A percentile compares a stretch with the other conserved stretches of the same genome.
Evolutionary conservation across 2,797 vertebrate genomes (phyloP).

Genomic region (Hydrophis major): DNA sequence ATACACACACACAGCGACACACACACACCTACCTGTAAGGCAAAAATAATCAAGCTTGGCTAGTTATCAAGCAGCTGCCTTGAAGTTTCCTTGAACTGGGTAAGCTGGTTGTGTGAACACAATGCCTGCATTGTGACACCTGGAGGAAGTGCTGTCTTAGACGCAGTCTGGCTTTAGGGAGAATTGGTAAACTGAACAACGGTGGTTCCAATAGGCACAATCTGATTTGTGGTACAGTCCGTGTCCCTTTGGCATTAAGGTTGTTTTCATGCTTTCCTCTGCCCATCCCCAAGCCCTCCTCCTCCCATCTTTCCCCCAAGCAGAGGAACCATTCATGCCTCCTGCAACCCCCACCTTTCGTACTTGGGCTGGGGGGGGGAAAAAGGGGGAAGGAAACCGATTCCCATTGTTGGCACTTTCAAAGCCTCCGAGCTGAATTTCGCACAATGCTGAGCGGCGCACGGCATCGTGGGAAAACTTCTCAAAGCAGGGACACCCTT

Average conservation of each 20-base stretch:
- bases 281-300: no score
- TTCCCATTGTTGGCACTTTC: not conserved
- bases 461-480: not conserved
- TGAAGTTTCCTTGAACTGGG: not conserved
- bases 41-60: not conserved
- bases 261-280: not conserved
- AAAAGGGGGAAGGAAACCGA: not conserved
- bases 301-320: not conserved
- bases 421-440: not conserved
- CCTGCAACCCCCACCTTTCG: not conserved
- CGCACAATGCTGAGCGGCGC: not conserved
- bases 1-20: no score
- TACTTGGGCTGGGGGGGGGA: not conserved
- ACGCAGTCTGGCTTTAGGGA: not conserved
- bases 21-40: not conserved
- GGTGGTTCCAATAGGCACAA: not conserved
- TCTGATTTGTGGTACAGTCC: not conserved
- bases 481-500: not conserved
- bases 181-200: not conserved
- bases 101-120: not conserved
- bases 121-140: not conserved
- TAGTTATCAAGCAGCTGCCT: not conserved
- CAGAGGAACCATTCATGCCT: not conserved
- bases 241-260: not conserved
- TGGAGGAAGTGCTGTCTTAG: not conserved